Conservation (phyloP, 2,888 invertebrate species). For the Nomada ferruginata region DNA sequence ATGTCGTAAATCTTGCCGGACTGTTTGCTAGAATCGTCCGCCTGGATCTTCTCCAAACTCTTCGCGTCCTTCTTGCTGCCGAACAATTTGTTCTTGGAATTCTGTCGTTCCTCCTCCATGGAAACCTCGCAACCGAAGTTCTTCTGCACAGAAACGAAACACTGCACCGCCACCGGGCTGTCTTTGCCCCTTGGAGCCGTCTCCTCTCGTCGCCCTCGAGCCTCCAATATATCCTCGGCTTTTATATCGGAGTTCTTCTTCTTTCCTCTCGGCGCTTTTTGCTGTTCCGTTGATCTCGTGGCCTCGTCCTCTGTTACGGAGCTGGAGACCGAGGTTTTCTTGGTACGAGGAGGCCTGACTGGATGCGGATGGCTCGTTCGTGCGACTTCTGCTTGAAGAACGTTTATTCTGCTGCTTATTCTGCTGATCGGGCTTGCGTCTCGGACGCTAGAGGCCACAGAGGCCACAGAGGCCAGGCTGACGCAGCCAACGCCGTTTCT, state of each 20-base stretch:
- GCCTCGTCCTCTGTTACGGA: constrained; percentile 73
- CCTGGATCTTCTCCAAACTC: constrained; percentile 20
- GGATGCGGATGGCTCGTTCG: constrained; percentile 83
- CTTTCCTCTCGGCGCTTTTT: constrained; percentile 81
- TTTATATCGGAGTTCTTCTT: constrained; percentile 78
- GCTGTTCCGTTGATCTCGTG: constrained; percentile 78
- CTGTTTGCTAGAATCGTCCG: constrained; percentile 9
- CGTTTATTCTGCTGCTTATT: constrained; percentile 64
- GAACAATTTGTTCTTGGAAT: constrained; percentile 54
- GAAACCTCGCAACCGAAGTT: constrained; percentile 18
- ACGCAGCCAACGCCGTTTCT: constrained; percentile 91
- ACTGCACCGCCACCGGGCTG: not conserved
- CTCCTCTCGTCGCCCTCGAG: constrained; percentile 64
- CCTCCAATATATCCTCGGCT: constrained; percentile 80
- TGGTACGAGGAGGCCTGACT: constrained; percentile 90
- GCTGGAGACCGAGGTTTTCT: constrained; percentile 87
- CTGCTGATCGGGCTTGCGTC: constrained; percentile 74
- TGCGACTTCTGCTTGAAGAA: constrained; percentile 48
- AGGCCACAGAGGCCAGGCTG: constrained; percentile 88
- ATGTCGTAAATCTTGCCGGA: constrained; percentile 49
- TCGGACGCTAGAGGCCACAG: constrained; percentile 78
- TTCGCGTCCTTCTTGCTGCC: constrained; percentile 18
- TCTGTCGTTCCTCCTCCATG: constrained; percentile 55
- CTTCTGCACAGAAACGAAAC: not conserved
- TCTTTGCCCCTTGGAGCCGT: constrained; percentile 17